These are phyloP conservation scores for Drosophila tristis DNA, from an alignment of 1,140 invertebrate species.

Conservation along the genomic window DNA sequence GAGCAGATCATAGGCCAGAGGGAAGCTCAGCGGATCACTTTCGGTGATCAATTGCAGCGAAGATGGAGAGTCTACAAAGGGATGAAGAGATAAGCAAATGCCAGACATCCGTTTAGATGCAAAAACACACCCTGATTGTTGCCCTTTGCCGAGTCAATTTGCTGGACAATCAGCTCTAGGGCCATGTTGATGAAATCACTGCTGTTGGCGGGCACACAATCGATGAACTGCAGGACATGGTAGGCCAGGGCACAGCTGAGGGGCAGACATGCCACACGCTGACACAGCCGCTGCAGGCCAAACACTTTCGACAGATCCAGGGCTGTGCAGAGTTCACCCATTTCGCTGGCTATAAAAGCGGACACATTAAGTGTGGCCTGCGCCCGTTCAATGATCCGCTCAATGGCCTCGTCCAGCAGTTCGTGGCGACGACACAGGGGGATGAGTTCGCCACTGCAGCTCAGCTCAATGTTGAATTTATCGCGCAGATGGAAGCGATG, in stretches of 20 bases:
- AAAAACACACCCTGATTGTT: constrained; percentile 39
- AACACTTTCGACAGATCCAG: constrained; percentile 58
- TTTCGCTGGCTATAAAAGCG: constrained; percentile 63
- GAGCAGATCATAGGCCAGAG: constrained; percentile 70
- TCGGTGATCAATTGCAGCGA: constrained; percentile 54
- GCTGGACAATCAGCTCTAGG: constrained; percentile 71
- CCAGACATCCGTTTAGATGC: neutral
- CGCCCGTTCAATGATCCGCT: constrained; percentile 60
- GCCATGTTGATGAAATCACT: constrained; percentile 67
- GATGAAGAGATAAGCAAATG: neutral
- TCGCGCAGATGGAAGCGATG: constrained; percentile 57
- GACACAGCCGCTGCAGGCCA: constrained; percentile 62
- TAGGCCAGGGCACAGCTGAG: constrained; percentile 74
- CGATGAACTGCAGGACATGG: constrained; percentile 58
- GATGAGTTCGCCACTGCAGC: constrained; percentile 48
- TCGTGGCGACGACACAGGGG: constrained; percentile 37
- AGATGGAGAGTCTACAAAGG: constrained; percentile 29
- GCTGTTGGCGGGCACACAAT: constrained; percentile 58
- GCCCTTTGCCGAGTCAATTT: constrained; percentile 58
- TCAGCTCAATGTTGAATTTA: constrained; percentile 60
- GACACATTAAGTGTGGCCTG: constrained; percentile 68
- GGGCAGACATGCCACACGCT: constrained; percentile 63
- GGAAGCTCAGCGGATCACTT: constrained; percentile 70
- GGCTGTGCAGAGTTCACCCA: constrained; percentile 55
- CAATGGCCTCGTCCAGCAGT: constrained; percentile 64